These are phyloP conservation scores for Sylvicapra grimmia DNA, from an alignment of 2,113 vertebrate genomes.

Conservation along the genomic window DNA sequence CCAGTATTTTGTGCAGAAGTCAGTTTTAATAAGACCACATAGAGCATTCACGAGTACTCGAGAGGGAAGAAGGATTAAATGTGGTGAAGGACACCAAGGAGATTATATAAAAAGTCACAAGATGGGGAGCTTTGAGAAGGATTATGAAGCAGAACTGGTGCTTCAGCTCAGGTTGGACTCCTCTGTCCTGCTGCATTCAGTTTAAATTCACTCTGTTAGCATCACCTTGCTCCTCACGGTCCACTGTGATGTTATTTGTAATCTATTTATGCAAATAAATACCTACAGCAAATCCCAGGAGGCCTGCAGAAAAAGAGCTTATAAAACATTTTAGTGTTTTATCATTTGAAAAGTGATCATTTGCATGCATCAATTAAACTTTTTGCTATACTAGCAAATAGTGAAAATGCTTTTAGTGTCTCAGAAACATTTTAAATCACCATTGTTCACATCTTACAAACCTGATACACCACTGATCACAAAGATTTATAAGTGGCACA, in stretches of 20 bases:
- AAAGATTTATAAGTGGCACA: background rate
- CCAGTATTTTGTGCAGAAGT: background rate
- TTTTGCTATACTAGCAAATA: background rate
- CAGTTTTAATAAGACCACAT: conserved; percentile 33
- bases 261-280: conserved; percentile 48
- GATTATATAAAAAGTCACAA: background rate
- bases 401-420: conserved; percentile 9
- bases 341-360: conserved; percentile 37
- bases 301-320: conserved; percentile 26
- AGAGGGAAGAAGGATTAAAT: conserved; percentile 5
- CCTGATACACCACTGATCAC: background rate
- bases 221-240: background rate
- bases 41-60: background rate
- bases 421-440: background rate
- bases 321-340: conserved; percentile 44
- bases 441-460: background rate
- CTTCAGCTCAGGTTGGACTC: background rate
- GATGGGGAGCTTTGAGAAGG: background rate
- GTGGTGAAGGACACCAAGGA: background rate
- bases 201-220: background rate
- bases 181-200: background rate
- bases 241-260: conserved; percentile 16
- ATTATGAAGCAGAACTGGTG: background rate
- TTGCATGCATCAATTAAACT: background rate
- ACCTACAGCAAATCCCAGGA: background rate